Percentiles rank a stretch among this genome's conserved stretches.
phyloP scores from a whole-genome alignment of 2,888 invertebrate genomes.

The Hypomecis atomaria region DNA sequence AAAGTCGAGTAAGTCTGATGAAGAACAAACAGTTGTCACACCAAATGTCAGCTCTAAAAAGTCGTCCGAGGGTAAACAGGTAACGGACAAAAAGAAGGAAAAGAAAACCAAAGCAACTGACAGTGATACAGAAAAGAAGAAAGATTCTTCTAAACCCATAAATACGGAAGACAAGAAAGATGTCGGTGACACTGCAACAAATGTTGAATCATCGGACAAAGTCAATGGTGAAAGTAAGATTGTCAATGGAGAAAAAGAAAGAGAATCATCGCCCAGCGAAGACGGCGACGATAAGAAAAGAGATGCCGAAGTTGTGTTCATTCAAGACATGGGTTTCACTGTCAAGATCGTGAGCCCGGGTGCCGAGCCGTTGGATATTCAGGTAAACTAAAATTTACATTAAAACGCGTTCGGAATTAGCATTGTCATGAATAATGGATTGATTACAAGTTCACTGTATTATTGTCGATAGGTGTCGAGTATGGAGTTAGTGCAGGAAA shows the following conservation, averaged over 20 bases:
- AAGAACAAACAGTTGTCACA: slow-evolving; percentile 54
- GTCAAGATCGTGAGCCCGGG: slow-evolving; percentile 97
- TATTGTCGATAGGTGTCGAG: slow-evolving; percentile 90
- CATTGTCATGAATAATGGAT: slow-evolving; percentile 39
- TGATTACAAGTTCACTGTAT: slow-evolving; percentile 30
- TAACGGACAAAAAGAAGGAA: slow-evolving; percentile 69
- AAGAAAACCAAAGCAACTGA: slow-evolving; percentile 65
- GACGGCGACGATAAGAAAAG: slow-evolving; percentile 85
- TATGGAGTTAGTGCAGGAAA: slow-evolving; percentile 98
- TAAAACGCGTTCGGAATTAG: slow-evolving; percentile 29
- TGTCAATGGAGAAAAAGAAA: slow-evolving; percentile 74
- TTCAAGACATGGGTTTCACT: slow-evolving; percentile 96
- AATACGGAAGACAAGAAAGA: slow-evolving; percentile 58
- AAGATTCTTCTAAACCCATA: slow-evolving; percentile 56
- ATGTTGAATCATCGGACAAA: slow-evolving; percentile 58
- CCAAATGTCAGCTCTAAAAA: slow-evolving; percentile 58
- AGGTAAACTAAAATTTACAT: slow-evolving; percentile 80
- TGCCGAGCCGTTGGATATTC: slow-evolving; percentile 96
- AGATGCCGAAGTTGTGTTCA: slow-evolving; percentile 92
- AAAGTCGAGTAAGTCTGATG: slow-evolving; percentile 74
- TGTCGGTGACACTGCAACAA: slow-evolving; percentile 51
- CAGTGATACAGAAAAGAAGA: slow-evolving; percentile 66
- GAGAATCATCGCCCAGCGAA: slow-evolving; percentile 77
- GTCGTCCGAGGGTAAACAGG: slow-evolving; percentile 58
- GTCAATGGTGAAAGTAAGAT: slow-evolving; percentile 65